phyloP scores from a whole-genome alignment of 2,113 vertebrate genomes.

The Malurus cyaneus region DNA sequence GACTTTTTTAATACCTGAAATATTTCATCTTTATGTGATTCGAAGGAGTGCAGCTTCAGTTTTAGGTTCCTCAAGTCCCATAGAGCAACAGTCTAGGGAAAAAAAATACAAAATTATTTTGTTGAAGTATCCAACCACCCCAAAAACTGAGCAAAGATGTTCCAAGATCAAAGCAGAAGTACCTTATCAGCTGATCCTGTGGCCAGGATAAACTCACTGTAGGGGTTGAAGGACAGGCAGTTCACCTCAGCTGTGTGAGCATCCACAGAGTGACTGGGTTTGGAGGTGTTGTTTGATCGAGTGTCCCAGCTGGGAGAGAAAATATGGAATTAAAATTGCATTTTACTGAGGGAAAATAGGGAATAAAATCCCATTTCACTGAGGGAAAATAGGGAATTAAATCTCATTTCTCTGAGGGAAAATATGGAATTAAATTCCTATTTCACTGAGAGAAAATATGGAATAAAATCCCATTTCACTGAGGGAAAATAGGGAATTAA shows the following conservation, averaged over 20 bases:
- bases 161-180: neutral
- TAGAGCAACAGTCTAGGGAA: constrained; percentile 88
- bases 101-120: neutral
- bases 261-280: constrained; percentile 96
- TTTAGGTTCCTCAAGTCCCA: constrained; percentile 98
- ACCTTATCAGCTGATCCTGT: constrained; percentile 98
- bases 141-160: neutral
- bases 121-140: neutral
- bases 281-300: constrained; percentile 96
- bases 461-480: too few relatives aligned
- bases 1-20: constrained; percentile 85
- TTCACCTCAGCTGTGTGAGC: constrained; percentile 98
- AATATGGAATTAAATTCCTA: too few relatives aligned
- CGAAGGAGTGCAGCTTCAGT: constrained; percentile 97
- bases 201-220: constrained; percentile 96
- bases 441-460: too few relatives aligned
- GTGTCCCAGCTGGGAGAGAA: constrained; percentile 88
- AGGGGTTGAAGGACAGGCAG: constrained; percentile 97
- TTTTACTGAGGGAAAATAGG: too few relatives aligned
- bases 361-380: too few relatives aligned
- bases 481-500: too few relatives aligned
- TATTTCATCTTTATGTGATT: constrained; percentile 99
- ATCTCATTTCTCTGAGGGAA: too few relatives aligned
- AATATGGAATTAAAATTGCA: fast-evolving
- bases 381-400: too few relatives aligned